Conservation (phyloP, 2,888 invertebrate species). For the Taphrorychus bicolor region DNA sequence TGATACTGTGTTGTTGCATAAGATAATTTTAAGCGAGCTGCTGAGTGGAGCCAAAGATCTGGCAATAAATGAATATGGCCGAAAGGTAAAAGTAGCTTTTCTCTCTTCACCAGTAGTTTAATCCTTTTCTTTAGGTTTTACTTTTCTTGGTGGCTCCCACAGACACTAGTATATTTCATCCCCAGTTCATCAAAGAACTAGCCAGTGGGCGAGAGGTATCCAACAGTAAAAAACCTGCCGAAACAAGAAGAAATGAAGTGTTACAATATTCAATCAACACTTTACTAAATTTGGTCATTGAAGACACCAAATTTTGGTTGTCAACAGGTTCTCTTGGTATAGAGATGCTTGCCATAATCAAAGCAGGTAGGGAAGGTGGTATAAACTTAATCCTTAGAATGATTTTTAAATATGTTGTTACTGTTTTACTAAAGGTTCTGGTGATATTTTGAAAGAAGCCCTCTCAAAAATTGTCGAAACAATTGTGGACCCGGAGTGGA, state of each 20-base stretch:
- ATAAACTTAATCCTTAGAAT: too few relatives aligned
- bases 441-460: conserved; percentile 52
- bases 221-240: conserved; percentile 75
- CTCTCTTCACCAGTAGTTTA: too few relatives aligned
- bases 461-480: conserved; percentile 61
- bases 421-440: too few relatives aligned
- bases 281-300: conserved; percentile 53
- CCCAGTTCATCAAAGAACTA: conserved; percentile 75
- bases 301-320: conserved; percentile 73
- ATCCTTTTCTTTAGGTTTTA: conserved; percentile 65
- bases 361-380: conserved; percentile 62
- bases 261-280: conserved; percentile 59
- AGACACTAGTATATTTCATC: conserved; percentile 83
- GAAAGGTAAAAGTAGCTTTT: too few relatives aligned
- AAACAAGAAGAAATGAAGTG: conserved; percentile 72
- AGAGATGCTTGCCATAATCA: conserved; percentile 74
- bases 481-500: conserved; percentile 64
- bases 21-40: conserved; percentile 77
- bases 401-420: background rate
- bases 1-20: conserved; percentile 90
- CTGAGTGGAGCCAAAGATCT: conserved; percentile 72
- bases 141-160: conserved; percentile 88
- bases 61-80: conserved; percentile 80
- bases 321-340: conserved; percentile 71
- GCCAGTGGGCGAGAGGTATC: conserved; percentile 76